phyloP scores from a whole-genome alignment of 2,888 invertebrate species.

The Spisula subtruncata region DNA sequence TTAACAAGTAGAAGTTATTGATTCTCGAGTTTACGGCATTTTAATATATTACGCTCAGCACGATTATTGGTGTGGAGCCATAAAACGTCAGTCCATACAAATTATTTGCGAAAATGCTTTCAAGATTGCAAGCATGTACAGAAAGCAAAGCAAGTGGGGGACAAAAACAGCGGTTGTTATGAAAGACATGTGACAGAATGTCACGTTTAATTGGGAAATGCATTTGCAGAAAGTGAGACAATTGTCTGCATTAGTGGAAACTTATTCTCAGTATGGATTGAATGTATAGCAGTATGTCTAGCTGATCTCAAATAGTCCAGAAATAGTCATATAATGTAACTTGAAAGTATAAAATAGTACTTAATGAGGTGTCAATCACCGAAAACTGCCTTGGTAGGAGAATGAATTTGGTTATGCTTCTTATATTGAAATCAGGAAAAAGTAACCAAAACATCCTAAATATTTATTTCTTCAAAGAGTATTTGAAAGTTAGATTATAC shows the following conservation, averaged over 20 bases:
- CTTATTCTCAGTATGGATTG: neutral
- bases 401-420: too few species aligned
- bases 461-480: too few species aligned
- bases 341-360: too few species aligned
- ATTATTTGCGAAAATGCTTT: neutral
- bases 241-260: neutral
- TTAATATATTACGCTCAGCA: neutral
- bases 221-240: neutral
- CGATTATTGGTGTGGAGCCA: neutral
- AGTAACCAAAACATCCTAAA: too few species aligned
- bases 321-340: too few species aligned
- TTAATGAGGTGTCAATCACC: too few species aligned
- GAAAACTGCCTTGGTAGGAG: too few species aligned
- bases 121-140: neutral
- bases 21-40: neutral
- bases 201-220: neutral
- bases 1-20: too few species aligned
- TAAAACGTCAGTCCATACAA: neutral
- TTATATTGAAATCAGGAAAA: too few species aligned
- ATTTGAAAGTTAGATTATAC: too few species aligned
- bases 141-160: slow-evolving; percentile 1
- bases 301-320: too few species aligned
- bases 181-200: neutral
- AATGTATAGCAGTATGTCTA: too few species aligned
- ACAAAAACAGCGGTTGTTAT: neutral